Percentiles rank a stretch among this genome's conserved stretches.
These are phyloP conservation scores for Cyanoliseus patagonus DNA, from an alignment of 2,113 vertebrate species.

Conservation along the genomic window DNA sequence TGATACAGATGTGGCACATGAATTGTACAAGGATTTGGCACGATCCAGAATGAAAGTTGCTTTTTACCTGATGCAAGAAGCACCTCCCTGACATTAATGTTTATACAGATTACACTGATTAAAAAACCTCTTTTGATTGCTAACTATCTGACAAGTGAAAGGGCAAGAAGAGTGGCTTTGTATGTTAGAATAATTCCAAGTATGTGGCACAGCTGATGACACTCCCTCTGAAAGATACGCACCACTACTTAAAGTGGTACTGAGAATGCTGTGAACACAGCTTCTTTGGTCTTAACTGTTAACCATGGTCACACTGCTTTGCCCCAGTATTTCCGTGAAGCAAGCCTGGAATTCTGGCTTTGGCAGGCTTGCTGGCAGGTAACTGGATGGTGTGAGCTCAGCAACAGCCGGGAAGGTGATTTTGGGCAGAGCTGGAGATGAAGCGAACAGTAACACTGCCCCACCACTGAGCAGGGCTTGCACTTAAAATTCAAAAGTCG, in stretches of 20 bases:
- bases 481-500: not conserved
- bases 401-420: not conserved
- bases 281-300: not conserved
- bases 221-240: not conserved
- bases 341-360: not conserved
- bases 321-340: not conserved
- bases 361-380: not conserved
- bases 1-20: not conserved
- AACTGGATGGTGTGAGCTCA: not conserved
- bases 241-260: not conserved
- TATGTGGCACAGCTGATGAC: not conserved
- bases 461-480: not conserved
- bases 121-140: not conserved
- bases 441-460: not conserved
- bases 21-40: not conserved
- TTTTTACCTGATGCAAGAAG: not conserved
- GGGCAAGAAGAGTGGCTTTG: not conserved
- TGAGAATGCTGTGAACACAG: fast-evolving
- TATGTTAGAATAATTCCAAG: too few species aligned
- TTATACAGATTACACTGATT: not conserved
- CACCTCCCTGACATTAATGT: not conserved
- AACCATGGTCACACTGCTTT: not conserved
- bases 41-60: not conserved
- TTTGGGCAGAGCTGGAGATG: not conserved
- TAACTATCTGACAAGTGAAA: not conserved